Evolutionary conservation across 2,113 vertebrate genomes (phyloP).

Genomic region (Cheilinus undulatus): DNA sequence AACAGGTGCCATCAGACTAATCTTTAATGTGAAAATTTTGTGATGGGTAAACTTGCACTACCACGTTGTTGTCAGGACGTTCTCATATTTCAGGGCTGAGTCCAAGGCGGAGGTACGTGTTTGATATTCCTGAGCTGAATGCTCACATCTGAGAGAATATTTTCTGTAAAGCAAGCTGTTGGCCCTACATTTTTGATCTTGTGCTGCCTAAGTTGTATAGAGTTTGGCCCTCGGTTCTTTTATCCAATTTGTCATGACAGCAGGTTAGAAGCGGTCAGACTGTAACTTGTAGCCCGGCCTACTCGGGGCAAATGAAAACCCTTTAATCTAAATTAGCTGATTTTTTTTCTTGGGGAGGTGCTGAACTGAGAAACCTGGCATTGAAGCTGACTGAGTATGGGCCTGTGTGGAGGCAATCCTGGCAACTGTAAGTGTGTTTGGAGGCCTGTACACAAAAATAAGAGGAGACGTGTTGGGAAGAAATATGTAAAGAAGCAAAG

Average conservation of each 20-base stretch:
- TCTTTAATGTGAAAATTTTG: background rate
- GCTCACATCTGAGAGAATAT: background rate
- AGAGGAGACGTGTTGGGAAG: background rate
- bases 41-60: background rate
- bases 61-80: background rate
- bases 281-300: background rate
- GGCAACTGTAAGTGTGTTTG: background rate
- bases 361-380: background rate
- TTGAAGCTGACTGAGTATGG: background rate
- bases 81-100: background rate
- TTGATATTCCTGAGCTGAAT: background rate
- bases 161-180: slow-evolving; percentile 10
- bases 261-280: slow-evolving; percentile 44
- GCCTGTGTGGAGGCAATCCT: background rate
- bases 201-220: slow-evolving; percentile 11
- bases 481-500: background rate
- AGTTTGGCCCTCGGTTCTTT: slow-evolving; percentile 34
- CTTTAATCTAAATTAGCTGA: slow-evolving; percentile 29
- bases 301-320: slow-evolving; percentile 16
- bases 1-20: background rate
- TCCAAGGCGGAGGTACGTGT: background rate
- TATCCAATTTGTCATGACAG: slow-evolving; percentile 40
- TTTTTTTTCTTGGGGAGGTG: slow-evolving; percentile 15
- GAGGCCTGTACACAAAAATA: background rate
- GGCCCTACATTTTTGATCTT: slow-evolving; percentile 27